Percentiles rank a stretch among this genome's conserved stretches.
These are phyloP conservation scores for Marmota flaviventris DNA, from an alignment of 2,113 vertebrate genomes.

Conservation along the genomic window DNA sequence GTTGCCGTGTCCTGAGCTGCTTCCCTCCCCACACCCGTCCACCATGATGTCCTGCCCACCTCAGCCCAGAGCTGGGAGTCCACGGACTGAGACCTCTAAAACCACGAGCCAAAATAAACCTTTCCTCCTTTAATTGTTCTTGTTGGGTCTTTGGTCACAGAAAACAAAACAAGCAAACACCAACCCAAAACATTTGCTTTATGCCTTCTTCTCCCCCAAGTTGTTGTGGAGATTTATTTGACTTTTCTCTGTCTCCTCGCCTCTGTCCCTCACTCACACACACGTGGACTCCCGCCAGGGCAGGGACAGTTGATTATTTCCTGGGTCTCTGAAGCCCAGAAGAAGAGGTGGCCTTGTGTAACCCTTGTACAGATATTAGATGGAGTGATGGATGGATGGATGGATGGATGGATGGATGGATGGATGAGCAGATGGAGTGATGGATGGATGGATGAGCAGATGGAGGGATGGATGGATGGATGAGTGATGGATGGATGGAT, in stretches of 20 bases:
- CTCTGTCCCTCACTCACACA: not conserved
- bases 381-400: not conserved
- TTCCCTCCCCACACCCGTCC: too few species aligned
- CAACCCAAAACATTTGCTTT: not conserved
- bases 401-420: fast-evolving
- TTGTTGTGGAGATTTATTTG: not conserved
- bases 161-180: too few species aligned
- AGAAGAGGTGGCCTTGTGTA: not conserved
- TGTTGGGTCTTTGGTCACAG: too few species aligned
- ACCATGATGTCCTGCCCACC: too few species aligned
- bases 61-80: too few species aligned
- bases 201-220: not conserved
- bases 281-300: not conserved
- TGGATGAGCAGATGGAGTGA: not conserved
- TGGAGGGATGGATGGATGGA: fast-evolving
- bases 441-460: fast-evolving
- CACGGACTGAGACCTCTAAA: too few species aligned
- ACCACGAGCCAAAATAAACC: too few species aligned
- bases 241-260: not conserved
- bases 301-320: not conserved
- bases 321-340: not conserved
- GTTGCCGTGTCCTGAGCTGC: too few species aligned
- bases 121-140: too few species aligned
- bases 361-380: not conserved
- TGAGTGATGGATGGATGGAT: fast-evolving